Base-by-base conservation (phyloP, 1,140 invertebrate genomes). In the Ips typographus region DNA sequence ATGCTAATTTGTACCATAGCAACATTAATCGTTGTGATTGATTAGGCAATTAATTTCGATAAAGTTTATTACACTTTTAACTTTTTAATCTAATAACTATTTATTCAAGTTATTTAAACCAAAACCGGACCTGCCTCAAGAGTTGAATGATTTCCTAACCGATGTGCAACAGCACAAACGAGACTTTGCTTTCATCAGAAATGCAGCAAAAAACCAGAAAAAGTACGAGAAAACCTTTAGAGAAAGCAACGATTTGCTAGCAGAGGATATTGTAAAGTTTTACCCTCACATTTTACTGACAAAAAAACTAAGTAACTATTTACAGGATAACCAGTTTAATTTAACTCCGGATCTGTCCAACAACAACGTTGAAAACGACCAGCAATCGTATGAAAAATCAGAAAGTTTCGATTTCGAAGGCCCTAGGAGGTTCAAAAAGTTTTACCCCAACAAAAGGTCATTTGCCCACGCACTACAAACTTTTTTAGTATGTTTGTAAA, bases 121-220 rank as follows among this genome's bases (percentile, higher is more conserved):
- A 8, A 75, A 74, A 43, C 58, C 62, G 39, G 68, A 70, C 47
- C 62, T 74, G 42, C 74, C 74, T 5, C 67, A 70, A 37, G 72
- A 75, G 61, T 56, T 77, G 5, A 77, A 77, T 40, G 70, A 74
- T 49, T 77, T 75, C 61, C 57, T 76, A 39, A 59, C 59, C 6
- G 63, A 72, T 39, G 76, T 77, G 6, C 72, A 76, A n/a, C 55
- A 72, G n/a, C 70, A 76, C 53, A 71, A 72, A 58, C 59, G 67
- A 6, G 74, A 76, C 51, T 77, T 77, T 57, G 66, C 59, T 6
- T 69, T 67, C 37, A 72, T 77, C 53, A 63, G 70, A 47, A 44
- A 72, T 43, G 67, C 61, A 5, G 75, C 66, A 1, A 71, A 55
- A 62, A 68, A 70, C 62, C 64, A 56, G 40, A 53, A 61, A 52